These are phyloP conservation scores for Anarrhichthys ocellatus DNA, from an alignment of 2,113 vertebrate genomes.

Conservation along the genomic window DNA sequence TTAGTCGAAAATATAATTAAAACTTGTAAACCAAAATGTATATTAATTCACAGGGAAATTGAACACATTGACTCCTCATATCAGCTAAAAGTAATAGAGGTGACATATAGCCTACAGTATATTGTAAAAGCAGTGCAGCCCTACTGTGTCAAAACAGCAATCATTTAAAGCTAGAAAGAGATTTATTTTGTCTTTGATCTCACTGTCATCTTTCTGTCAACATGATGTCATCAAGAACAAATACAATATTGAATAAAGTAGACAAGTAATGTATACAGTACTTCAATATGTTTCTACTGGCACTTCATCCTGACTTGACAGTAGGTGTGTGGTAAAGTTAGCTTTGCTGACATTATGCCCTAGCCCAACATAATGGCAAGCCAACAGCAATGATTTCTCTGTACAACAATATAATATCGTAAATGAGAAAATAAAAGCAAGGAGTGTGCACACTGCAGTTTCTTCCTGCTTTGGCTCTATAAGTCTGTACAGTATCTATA, in stretches of 20 bases:
- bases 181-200: conserved; percentile 76
- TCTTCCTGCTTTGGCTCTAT: conserved; percentile 30
- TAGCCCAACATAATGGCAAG: conserved; percentile 18
- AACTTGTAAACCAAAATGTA: neutral
- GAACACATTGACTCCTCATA: neutral
- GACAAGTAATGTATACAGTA: neutral
- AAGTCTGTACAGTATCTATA: conserved; percentile 55
- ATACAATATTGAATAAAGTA: conserved; percentile 13
- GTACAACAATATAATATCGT: conserved; percentile 10
- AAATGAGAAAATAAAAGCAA: conserved; percentile 31
- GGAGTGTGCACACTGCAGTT: conserved; percentile 45
- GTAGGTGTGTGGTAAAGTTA: neutral
- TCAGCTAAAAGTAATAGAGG: neutral
- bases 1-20: neutral
- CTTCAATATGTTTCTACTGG: conserved; percentile 3
- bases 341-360: neutral
- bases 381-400: conserved; percentile 18
- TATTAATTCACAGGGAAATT: neutral
- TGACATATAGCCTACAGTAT: neutral
- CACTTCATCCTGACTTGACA: neutral
- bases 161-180: conserved; percentile 51
- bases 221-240: conserved; percentile 74
- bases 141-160: conserved; percentile 64
- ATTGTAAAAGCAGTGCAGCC: conserved; percentile 59
- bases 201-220: conserved; percentile 81